phyloP scores from a whole-genome alignment of 2,113 vertebrate genomes.

The Amblyopsis rosae region DNA sequence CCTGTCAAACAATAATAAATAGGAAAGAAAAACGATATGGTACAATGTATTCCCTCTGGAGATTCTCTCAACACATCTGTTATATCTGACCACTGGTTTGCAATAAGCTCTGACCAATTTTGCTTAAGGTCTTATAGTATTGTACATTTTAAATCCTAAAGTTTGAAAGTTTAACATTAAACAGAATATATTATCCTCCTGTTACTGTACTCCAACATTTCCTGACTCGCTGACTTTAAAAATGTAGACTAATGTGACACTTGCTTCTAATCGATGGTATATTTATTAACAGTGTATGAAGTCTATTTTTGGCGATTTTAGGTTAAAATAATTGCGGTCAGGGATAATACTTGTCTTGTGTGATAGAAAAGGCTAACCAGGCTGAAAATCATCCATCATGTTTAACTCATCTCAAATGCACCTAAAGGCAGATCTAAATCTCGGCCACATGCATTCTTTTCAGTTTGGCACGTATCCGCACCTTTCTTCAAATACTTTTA shows the following conservation, averaged over 20 bases:
- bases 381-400: background rate
- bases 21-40: slow-evolving; percentile 15
- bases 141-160: too few species aligned
- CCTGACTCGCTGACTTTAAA: background rate
- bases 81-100: slow-evolving; percentile 18
- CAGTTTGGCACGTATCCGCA: slow-evolving; percentile 45
- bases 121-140: background rate
- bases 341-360: background rate
- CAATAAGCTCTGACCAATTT: slow-evolving; percentile 23
- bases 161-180: slow-evolving; percentile 16
- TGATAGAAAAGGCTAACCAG: background rate
- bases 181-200: background rate
- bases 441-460: slow-evolving; percentile 62
- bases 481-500: slow-evolving; percentile 50
- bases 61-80: slow-evolving; percentile 13
- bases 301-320: too few species aligned
- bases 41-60: slow-evolving; percentile 30
- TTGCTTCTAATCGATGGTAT: too few species aligned
- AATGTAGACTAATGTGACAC: background rate
- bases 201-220: background rate
- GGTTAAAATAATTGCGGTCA: too few species aligned
- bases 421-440: slow-evolving; percentile 57
- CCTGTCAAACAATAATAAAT: slow-evolving; percentile 41
- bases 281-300: too few species aligned
- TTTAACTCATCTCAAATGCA: slow-evolving; percentile 10